phyloP scores from a whole-genome alignment of 2,888 invertebrate genomes.

The Sympetrum striolatum region DNA sequence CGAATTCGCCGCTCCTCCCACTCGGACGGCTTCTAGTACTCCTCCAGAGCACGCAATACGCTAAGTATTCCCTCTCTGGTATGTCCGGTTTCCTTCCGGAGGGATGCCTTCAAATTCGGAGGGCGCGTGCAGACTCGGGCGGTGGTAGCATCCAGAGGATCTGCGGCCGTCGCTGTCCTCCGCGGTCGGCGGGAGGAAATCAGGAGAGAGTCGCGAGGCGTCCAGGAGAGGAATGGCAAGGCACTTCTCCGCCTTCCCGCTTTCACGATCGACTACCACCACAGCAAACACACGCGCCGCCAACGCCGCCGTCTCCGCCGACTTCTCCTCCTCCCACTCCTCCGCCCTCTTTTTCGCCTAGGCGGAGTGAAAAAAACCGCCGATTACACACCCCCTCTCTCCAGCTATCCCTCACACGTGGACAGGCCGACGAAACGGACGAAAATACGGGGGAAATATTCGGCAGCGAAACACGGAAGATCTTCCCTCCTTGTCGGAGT shows the following conservation, averaged over 20 bases:
- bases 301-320: neutral
- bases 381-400: neutral
- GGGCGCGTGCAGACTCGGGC: no score
- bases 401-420: neutral
- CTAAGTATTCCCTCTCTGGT: neutral
- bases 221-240: neutral
- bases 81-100: neutral
- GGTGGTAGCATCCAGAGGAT: neutral
- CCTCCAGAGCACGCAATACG: neutral
- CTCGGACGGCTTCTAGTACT: neutral
- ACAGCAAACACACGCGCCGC: neutral
- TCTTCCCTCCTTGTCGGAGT: neutral
- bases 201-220: neutral
- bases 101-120: no score
- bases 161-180: neutral
- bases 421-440: neutral
- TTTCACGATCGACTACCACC: slow-evolving; percentile 33
- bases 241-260: slow-evolving; percentile 32
- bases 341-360: neutral
- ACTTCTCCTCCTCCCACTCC: neutral
- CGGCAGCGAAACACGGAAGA: neutral
- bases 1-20: neutral
- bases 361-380: neutral
- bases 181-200: neutral
- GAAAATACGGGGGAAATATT: neutral